Evolutionary conservation across 2,888 invertebrate genomes (phyloP).

Genomic region (Zhuqinia jingwanae): DNA sequence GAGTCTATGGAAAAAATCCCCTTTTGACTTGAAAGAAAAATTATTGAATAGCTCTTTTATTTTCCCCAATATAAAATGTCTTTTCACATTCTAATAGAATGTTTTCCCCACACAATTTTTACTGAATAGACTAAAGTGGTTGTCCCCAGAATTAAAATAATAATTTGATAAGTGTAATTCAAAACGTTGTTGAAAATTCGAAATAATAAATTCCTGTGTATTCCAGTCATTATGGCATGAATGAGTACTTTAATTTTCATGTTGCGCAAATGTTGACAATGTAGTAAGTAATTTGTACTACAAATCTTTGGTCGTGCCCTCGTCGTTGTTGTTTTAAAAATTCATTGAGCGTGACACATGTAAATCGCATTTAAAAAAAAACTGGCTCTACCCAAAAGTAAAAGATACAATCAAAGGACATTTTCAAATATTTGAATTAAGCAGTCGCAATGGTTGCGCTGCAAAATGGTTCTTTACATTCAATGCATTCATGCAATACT

Average conservation of each 20-base stretch:
- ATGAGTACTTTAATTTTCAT: neutral
- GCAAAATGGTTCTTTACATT: too few relatives aligned
- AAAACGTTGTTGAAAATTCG: neutral
- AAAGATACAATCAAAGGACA: constrained; percentile 9
- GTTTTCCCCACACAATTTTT: too few relatives aligned
- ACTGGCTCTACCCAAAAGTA: neutral
- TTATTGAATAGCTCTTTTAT: too few relatives aligned
- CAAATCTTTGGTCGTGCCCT: neutral
- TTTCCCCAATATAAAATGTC: too few relatives aligned
- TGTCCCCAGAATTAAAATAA: neutral
- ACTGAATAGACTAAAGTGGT: neutral
- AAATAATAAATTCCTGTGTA: neutral
- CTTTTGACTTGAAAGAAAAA: too few relatives aligned
- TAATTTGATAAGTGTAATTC: neutral
- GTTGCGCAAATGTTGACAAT: neutral
- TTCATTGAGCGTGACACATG: neutral
- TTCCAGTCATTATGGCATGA: neutral
- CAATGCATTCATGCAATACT: too few relatives aligned
- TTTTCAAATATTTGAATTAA: neutral
- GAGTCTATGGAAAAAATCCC: too few relatives aligned
- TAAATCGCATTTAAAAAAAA: neutral
- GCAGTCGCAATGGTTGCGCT: too few relatives aligned
- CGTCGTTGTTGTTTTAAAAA: neutral
- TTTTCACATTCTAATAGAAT: too few relatives aligned
- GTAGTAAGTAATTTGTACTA: neutral